A percentile compares a stretch with the other conserved stretches of the same genome.
phyloP scores from a whole-genome alignment of 2,797 vertebrate genomes.

The Pantherophis alleghaniensis region DNA sequence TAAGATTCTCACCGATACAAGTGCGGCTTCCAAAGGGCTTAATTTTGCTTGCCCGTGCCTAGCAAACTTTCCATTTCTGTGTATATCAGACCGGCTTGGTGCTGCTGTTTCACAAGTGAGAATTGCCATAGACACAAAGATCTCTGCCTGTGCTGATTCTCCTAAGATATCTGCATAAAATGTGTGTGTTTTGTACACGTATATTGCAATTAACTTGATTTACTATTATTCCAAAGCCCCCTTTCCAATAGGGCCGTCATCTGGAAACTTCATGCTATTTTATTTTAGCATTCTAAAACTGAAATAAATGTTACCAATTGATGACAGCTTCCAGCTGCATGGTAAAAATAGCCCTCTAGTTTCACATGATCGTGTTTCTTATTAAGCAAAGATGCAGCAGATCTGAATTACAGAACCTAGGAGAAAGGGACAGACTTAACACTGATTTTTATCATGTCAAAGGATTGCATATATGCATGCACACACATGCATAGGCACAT shows the following conservation, averaged over 20 bases:
- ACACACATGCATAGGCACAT: neutral
- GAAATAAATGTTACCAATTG: slow-evolving; percentile 68
- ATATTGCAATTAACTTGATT: slow-evolving; percentile 58
- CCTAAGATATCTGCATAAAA: neutral
- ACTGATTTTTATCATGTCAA: slow-evolving; percentile 21
- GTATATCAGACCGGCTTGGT: neutral
- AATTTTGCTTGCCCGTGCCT: neutral
- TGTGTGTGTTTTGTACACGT: neutral
- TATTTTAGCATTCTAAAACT: slow-evolving; percentile 63
- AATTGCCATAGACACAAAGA: neutral
- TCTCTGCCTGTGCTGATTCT: neutral
- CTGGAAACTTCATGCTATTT: slow-evolving; percentile 70
- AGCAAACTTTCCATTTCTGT: neutral
- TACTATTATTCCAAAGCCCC: slow-evolving; percentile 65
- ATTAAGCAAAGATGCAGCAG: slow-evolving; percentile 58
- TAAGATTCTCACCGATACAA: neutral
- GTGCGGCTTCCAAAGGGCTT: neutral
- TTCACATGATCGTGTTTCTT: slow-evolving; percentile 68
- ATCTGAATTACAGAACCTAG: slow-evolving; percentile 46
- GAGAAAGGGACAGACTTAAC: slow-evolving; percentile 20
- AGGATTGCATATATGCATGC: neutral
- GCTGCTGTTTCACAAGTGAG: neutral
- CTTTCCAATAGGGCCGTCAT: slow-evolving; percentile 58
- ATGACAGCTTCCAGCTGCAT: slow-evolving; percentile 69
- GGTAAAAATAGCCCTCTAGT: slow-evolving; percentile 69